phyloP scores from a whole-genome alignment of 2,113 vertebrate genomes.

The Tricholaema leucomelas region DNA sequence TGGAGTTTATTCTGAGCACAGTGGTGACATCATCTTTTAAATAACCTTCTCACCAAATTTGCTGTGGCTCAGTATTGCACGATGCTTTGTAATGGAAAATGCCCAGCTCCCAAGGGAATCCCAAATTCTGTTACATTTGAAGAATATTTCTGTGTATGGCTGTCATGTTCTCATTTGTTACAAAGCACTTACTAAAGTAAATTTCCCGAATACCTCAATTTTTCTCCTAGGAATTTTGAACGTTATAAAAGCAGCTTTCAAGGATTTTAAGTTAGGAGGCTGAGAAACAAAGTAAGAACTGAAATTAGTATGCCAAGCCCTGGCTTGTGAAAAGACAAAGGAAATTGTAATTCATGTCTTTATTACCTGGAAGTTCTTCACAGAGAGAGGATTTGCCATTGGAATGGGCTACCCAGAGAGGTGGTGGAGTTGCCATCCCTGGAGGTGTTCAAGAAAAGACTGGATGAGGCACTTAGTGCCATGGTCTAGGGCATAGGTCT shows the following conservation, averaged over 20 bases:
- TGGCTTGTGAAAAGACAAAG: not conserved
- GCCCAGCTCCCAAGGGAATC: rapidly evolving
- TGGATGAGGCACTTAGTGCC: no score
- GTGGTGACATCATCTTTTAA: not conserved
- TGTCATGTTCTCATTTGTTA: not conserved
- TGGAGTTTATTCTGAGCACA: not conserved
- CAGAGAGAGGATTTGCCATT: no score
- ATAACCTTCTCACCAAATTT: not conserved
- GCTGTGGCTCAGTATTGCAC: not conserved
- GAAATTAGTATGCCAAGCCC: not conserved
- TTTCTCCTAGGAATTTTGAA: not conserved
- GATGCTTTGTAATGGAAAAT: not conserved
- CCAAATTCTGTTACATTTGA: not conserved
- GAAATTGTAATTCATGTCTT: not conserved
- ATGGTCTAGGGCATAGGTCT: no score
- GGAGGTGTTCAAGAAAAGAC: no score
- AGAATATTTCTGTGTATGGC: not conserved
- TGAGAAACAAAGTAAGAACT: not conserved
- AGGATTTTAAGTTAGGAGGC: not conserved
- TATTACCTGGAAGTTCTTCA: no score
- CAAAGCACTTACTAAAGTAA: not conserved
- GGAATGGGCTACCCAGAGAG: no score
- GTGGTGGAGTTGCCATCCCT: no score
- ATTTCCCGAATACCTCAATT: not conserved
- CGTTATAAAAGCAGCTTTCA: not conserved